A percentile compares a stretch with the other conserved stretches of the same genome.
Evolutionary conservation across 53 echinoderm and acorn worm species (phyloP).

Genomic region (Patiria pectinifera): DNA sequence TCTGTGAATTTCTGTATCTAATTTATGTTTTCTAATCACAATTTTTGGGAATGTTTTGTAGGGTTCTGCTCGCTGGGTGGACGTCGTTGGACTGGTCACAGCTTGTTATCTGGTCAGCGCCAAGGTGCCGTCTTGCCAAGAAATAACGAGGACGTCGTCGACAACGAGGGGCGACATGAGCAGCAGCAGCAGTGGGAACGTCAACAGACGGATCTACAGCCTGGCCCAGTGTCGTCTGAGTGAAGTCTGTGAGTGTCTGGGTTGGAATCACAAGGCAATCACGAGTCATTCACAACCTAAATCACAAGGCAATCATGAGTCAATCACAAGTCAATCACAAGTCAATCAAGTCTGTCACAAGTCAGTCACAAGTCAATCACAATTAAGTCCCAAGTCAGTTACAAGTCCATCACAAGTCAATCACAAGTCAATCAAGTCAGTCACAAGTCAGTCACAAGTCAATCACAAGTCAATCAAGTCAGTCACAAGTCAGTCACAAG

Average conservation of each 20-base stretch:
- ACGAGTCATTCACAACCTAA: not conserved
- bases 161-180: slow-evolving; percentile 29
- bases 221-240: slow-evolving; percentile 83
- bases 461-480: no score
- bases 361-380: no score
- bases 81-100: slow-evolving; percentile 77
- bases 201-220: slow-evolving; percentile 57
- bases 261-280: no score
- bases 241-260: slow-evolving; percentile 83
- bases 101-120: slow-evolving; percentile 85
- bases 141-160: not conserved
- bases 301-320: not conserved
- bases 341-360: not conserved
- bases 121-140: slow-evolving; percentile 44
- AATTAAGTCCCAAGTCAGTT: no score
- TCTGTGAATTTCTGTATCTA: no score
- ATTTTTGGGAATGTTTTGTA: not conserved
- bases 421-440: no score
- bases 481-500: no score
- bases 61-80: slow-evolving; percentile 78
- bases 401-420: no score
- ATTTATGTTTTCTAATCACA: no score
- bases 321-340: no score
- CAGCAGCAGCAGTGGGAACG: slow-evolving; percentile 5
- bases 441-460: no score